These are phyloP conservation scores for Raja brachyura DNA, from an alignment of 2,113 vertebrate genomes.

Conservation along the genomic window DNA sequence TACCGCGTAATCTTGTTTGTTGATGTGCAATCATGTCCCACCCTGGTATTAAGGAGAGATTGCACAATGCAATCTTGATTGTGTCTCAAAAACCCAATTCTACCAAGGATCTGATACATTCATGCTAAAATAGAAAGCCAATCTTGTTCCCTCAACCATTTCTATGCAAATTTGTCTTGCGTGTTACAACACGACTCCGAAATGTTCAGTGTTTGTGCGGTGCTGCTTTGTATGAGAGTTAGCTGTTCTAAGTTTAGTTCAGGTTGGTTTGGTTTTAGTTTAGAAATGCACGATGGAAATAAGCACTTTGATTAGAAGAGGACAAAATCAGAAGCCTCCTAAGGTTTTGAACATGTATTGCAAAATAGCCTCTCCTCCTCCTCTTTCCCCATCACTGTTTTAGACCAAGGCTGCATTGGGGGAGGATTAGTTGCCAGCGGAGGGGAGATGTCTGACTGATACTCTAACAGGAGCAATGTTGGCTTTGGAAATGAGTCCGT, in stretches of 20 bases:
- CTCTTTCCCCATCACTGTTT: not conserved
- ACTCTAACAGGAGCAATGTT: not conserved
- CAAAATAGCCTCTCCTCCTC: not conserved
- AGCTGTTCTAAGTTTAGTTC: not conserved
- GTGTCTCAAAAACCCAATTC: not conserved
- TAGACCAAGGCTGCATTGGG: not conserved
- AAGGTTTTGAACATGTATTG: not conserved
- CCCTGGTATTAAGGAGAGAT: not conserved
- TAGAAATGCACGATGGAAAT: no score
- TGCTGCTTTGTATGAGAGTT: not conserved
- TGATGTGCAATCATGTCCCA: not conserved
- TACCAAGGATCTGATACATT: not conserved
- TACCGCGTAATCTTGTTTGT: not conserved
- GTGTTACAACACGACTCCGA: not conserved
- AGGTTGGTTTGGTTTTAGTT: no score
- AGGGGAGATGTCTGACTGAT: not conserved
- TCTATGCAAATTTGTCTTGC: not conserved
- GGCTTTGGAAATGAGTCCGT: not conserved
- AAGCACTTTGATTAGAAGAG: no score
- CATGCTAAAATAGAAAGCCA: not conserved
- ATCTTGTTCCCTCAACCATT: not conserved
- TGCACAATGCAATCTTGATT: not conserved
- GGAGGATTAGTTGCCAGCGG: not conserved
- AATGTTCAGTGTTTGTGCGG: not conserved
- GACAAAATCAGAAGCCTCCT: not conserved